A percentile compares a stretch with the other conserved stretches of the same genome.
Conservation (phyloP, 2,113 vertebrate species). For the Indicator maculatus region DNA sequence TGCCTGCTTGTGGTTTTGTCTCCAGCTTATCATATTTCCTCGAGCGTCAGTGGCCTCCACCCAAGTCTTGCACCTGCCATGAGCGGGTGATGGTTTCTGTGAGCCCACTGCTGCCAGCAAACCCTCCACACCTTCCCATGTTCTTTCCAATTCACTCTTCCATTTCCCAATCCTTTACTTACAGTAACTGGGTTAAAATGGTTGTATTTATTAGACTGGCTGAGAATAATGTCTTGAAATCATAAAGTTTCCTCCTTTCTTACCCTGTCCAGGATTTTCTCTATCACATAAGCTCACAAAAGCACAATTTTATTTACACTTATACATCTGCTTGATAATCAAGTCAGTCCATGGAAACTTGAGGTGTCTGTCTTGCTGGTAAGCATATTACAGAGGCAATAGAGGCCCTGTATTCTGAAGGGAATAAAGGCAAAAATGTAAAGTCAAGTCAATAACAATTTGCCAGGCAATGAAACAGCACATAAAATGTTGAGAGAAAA, state of each 20-base stretch:
- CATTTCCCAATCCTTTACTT: not conserved
- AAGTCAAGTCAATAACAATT: constrained; percentile 44
- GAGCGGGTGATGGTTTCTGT: not conserved
- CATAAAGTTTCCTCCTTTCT: not conserved
- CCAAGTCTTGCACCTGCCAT: not conserved
- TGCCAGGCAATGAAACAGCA: constrained; percentile 28
- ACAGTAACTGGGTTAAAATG: not conserved
- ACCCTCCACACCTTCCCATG: not conserved
- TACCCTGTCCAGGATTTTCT: not conserved
- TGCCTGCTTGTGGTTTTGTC: not conserved
- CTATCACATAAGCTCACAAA: not conserved
- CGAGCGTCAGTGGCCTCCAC: not conserved
- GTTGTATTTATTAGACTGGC: not conserved
- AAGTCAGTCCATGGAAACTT: constrained; percentile 22
- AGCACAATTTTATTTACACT: not conserved
- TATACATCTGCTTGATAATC: constrained; percentile 40
- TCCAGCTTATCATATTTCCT: not conserved
- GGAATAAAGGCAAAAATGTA: not conserved
- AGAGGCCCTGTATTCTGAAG: not conserved
- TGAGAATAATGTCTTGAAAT: not conserved
- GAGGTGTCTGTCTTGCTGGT: constrained; percentile 17
- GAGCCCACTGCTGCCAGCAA: not conserved
- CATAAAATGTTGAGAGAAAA: not conserved
- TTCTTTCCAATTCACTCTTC: not conserved
- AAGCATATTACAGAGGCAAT: not conserved